Conservation (phyloP, 1,140 invertebrate genomes). For the Argopecten irradians region DNA sequence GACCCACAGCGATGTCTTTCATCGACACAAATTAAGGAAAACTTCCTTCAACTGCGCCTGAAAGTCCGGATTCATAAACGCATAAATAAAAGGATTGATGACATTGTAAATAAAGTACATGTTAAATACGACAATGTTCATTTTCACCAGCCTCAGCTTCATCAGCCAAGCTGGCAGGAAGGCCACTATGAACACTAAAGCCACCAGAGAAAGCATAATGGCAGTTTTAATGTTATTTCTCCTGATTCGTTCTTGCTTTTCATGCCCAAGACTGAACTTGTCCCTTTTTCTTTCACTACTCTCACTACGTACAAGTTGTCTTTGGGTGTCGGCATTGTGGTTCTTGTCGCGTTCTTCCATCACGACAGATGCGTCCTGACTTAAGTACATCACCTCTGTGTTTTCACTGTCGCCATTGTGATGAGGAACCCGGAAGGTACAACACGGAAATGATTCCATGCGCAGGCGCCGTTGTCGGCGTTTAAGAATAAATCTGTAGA, state of each 20-base stretch:
- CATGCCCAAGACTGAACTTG: constrained; percentile 5
- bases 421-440: constrained; percentile 42
- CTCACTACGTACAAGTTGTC: constrained; percentile 31
- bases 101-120: constrained; percentile 73
- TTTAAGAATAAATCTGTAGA: constrained; percentile 56
- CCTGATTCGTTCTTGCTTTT: constrained; percentile 46
- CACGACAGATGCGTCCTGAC: constrained; percentile 51
- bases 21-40: background rate
- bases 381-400: constrained; percentile 56
- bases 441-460: constrained; percentile 50
- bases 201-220: constrained; percentile 65
- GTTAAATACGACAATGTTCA: constrained; percentile 65
- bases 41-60: background rate
- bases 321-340: constrained; percentile 41
- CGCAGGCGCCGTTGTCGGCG: constrained; percentile 46
- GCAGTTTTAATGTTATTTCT: constrained; percentile 69
- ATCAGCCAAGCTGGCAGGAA: constrained; percentile 70
- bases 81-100: constrained; percentile 73
- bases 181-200: constrained; percentile 68
- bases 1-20: background rate
- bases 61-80: constrained; percentile 69
- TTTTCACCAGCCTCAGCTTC: constrained; percentile 59
- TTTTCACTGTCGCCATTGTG: constrained; percentile 54
- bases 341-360: constrained; percentile 46
- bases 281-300: constrained; percentile 29